A percentile compares a stretch with the other conserved stretches of the same genome.
Evolutionary conservation across 2,888 invertebrate species (phyloP).

Genomic region (Perizoma affinitatum): DNA sequence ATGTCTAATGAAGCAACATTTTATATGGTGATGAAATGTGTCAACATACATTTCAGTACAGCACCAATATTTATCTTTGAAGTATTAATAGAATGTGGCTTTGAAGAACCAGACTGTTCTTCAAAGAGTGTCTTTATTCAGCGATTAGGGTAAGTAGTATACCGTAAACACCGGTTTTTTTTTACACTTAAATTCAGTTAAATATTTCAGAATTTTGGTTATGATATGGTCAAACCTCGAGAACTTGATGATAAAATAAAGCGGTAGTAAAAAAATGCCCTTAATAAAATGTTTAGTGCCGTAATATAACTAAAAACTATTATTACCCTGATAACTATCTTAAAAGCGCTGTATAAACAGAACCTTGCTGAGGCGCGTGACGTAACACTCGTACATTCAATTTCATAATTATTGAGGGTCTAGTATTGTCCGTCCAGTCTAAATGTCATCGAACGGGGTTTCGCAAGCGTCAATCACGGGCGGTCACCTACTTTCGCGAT

Average conservation of each 20-base stretch:
- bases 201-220: not conserved
- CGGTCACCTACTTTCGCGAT: constrained; percentile 85
- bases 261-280: constrained; percentile 15
- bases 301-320: constrained; percentile 28
- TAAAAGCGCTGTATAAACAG: constrained; percentile 23
- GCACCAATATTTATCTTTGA: too few species aligned
- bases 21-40: too few species aligned
- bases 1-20: too few species aligned
- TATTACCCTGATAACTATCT: constrained; percentile 28
- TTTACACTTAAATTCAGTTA: too few species aligned
- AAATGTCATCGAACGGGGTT: constrained; percentile 83
- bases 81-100: too few species aligned
- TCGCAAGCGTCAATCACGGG: constrained; percentile 82
- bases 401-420: constrained; percentile 76
- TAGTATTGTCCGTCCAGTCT: constrained; percentile 75
- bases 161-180: too few species aligned
- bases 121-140: too few species aligned
- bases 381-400: constrained; percentile 45
- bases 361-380: constrained; percentile 33
- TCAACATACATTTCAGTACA: too few species aligned
- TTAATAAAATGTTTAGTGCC: constrained; percentile 25
- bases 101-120: too few species aligned
- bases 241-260: constrained; percentile 17
- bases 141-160: too few species aligned
- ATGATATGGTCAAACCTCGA: constrained; percentile 4